phyloP scores from a whole-genome alignment of 64 coral and sea anemone genomes.

The Stichodactyla helianthus region DNA sequence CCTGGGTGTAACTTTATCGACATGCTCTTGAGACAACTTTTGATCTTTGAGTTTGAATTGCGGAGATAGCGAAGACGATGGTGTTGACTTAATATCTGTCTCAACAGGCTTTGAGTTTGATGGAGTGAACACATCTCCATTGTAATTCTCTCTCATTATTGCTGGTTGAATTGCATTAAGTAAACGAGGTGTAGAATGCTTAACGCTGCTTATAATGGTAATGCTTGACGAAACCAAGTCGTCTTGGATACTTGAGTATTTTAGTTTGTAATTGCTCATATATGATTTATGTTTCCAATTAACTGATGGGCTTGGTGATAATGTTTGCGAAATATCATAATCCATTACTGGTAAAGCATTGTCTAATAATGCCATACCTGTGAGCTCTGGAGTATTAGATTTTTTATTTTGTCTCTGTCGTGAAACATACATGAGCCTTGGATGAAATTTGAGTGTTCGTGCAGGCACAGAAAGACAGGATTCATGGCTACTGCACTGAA shows the following conservation, averaged over 20 bases:
- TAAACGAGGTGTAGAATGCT: neutral
- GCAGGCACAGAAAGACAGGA: conserved; percentile 70
- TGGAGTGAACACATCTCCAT: neutral
- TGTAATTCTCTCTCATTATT: neutral
- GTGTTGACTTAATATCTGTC: neutral
- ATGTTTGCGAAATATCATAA: neutral
- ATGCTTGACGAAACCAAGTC: neutral
- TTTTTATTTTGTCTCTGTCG: conserved; percentile 2
- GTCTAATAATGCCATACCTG: conserved; percentile 5
- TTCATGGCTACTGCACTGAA: conserved; percentile 55
- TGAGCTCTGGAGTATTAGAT: neutral
- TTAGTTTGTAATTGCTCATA: neutral
- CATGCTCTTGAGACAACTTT: neutral
- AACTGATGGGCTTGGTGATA: neutral
- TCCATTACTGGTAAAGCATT: conserved; percentile 10
- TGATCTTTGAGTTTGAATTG: neutral
- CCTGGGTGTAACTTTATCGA: neutral
- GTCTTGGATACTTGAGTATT: neutral
- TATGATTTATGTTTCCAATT: neutral
- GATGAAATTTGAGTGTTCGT: conserved; percentile 46
- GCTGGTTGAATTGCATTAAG: neutral
- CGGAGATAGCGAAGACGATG: neutral
- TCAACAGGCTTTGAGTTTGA: neutral
- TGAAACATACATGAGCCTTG: conserved; percentile 68
- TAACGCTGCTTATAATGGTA: neutral